phyloP scores from a whole-genome alignment of 2,113 vertebrate species.

The Climacteris rufus region DNA sequence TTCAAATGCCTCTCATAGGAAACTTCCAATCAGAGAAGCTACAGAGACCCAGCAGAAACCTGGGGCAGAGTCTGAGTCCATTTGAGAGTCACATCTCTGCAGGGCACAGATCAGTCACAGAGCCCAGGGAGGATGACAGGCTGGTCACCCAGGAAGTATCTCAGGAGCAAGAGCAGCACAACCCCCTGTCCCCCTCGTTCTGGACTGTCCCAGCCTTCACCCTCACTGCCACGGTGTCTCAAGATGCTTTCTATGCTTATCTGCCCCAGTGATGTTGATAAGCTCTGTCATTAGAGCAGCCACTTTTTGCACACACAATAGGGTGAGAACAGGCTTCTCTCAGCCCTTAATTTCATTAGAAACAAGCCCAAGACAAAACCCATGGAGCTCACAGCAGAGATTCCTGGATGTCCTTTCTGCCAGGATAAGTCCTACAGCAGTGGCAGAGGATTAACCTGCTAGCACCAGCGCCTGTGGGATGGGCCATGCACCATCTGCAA shows the following conservation, averaged over 20 bases:
- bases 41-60: neutral
- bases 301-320: neutral
- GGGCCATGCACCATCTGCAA: neutral
- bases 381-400: neutral
- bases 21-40: neutral
- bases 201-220: neutral
- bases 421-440: neutral
- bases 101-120: accelerated
- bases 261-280: neutral
- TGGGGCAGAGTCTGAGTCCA: neutral
- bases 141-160: neutral
- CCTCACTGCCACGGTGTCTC: neutral
- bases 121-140: neutral
- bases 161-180: neutral
- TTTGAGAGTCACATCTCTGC: neutral
- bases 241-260: neutral
- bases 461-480: neutral
- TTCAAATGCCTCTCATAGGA: neutral
- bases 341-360: neutral
- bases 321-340: neutral
- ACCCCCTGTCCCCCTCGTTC: accelerated
- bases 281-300: neutral
- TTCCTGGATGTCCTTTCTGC: neutral
- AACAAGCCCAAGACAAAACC: neutral
- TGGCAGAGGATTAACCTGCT: neutral